Base-by-base conservation (phyloP, 2,888 invertebrate genomes). In the Trachelus stipa region DNA sequence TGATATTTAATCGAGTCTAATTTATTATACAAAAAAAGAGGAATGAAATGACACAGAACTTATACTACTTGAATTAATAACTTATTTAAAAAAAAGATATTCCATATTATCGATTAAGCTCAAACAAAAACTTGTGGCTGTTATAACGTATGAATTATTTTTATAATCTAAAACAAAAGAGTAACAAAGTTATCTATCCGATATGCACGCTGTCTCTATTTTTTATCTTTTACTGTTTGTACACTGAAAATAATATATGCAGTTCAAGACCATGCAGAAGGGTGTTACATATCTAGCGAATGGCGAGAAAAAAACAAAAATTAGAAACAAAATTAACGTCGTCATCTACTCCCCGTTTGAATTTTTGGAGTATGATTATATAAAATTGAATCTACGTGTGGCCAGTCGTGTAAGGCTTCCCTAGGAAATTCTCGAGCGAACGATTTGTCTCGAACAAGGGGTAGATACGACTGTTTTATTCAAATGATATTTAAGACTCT, bases 221-320 rank as follows among this genome's bases (percentile, higher is more conserved):
- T 77, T 74, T 40, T 77, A 73, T 68, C 69, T 73, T 71, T 74
- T 75, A 80, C 74, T 79, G 79, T 76, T 82, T 82, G 79, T 83
- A 80, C 83, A 84, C 82, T 83, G 82, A 83, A 83, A 71, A 79
- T 74, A 71, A 77, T 83, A 73, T 81, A 77, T 77, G 77, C 77
- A 76, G 73, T 76, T 75, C 77, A 77, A 78, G 75, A 76, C 77
- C 69, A 76, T 80, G 56, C 31, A 69, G 34, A 77, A 76, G 79
- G 82, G 75, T 81, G 79, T 79, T 78, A 79, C 77, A 77, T 80
- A 69, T 71, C n/a, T 56, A 77, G 33, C 23, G 12, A 71, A 56
- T 56, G 56, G 23, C 9, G 56, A 56, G 56, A 71, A 74, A 73
- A 71, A 56, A 15, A 30, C 68, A 73, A 68, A 73, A 73, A 34